Percentiles rank a stretch among this genome's conserved stretches.
Conservation (phyloP, 1,140 invertebrate genomes). For the Anastatus disparis region DNA sequence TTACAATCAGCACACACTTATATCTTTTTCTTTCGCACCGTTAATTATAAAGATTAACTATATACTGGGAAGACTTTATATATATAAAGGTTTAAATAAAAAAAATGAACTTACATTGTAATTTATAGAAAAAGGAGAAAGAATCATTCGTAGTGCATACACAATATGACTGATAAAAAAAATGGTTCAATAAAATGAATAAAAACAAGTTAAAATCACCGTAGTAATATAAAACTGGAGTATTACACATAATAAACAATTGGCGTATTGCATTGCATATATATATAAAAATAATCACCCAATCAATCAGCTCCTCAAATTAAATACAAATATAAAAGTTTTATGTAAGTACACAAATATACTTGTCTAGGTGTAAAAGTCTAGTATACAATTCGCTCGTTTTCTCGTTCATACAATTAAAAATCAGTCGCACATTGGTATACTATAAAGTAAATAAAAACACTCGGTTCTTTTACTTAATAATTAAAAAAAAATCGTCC, state of each 20-base stretch:
- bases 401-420: slow-evolving; percentile 17
- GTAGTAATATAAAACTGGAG: slow-evolving; percentile 25
- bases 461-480: slow-evolving; percentile 25
- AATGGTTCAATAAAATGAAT: slow-evolving; percentile 23
- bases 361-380: slow-evolving; percentile 6
- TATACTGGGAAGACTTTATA: slow-evolving; percentile 33
- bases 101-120: slow-evolving; percentile 18
- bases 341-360: slow-evolving; percentile 20
- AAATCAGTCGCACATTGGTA: slow-evolving; percentile 36
- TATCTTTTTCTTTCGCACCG: slow-evolving; percentile 38
- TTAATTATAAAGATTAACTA: slow-evolving; percentile 39
- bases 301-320: slow-evolving; percentile 28
- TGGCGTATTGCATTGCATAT: neutral
- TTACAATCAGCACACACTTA: slow-evolving; percentile 41
- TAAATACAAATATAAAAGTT: slow-evolving; percentile 35
- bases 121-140: neutral
- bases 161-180: slow-evolving; percentile 34
- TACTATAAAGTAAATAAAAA: slow-evolving; percentile 34
- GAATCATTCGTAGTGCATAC: slow-evolving; percentile 22
- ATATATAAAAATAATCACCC: slow-evolving; percentile 33
- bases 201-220: slow-evolving; percentile 30
- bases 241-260: slow-evolving; percentile 33
- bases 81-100: slow-evolving; percentile 25
- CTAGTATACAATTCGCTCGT: slow-evolving; percentile 25
- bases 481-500: slow-evolving; percentile 27